Base-by-base conservation (phyloP, 2,888 invertebrate species). In the Kuschelorhynchus macadamiae region DNA sequence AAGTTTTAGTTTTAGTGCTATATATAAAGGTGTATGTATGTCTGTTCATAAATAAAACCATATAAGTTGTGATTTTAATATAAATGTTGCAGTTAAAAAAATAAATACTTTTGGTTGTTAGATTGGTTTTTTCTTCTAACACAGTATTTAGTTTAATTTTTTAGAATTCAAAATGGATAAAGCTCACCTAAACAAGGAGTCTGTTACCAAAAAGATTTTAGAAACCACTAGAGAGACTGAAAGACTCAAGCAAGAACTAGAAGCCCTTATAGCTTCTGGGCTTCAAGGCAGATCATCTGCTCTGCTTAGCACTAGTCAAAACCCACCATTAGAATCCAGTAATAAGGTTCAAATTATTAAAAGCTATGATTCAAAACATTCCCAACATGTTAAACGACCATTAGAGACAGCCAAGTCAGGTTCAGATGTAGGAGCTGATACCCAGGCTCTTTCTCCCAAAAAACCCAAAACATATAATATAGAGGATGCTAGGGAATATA, bases 401-500 rank as follows among this genome's bases (percentile, higher is more conserved):
- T 2, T n/a, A 17, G 52, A 21, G 3, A 39, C 12, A 32, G 25
- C 18, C n/a, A 7, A 4, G 9, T 17, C 17, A 9, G 14, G 20
- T 41, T 12, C 16, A 12, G 14, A 9, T 8, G 5, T 8, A n/a
- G 30, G 32, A 33, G 25, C 36, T 25, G 42, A 21, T 16, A 47
- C 16, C 12, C 50, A 65, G 20, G 41, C 50, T 16, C 53, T 56
- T n/a, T 66, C 67, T 47, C 71, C 71, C 14, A 75, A 70, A 55
- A 78, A 78, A 66, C 44, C 42, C 7, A 74, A 78, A 67, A 71
- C 75, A 61, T 88, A 88, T 74, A 85, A 87, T 79, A 81, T 84
- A 0, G 84, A 86, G 55, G 84, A 85, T 71, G 85, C 88, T 0
- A 80, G 87, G 2, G 84, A 85, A 70, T 89, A 84, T 76, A 89